Conservation (phyloP, 2,888 invertebrate species). For the Parnassius apollo region DNA sequence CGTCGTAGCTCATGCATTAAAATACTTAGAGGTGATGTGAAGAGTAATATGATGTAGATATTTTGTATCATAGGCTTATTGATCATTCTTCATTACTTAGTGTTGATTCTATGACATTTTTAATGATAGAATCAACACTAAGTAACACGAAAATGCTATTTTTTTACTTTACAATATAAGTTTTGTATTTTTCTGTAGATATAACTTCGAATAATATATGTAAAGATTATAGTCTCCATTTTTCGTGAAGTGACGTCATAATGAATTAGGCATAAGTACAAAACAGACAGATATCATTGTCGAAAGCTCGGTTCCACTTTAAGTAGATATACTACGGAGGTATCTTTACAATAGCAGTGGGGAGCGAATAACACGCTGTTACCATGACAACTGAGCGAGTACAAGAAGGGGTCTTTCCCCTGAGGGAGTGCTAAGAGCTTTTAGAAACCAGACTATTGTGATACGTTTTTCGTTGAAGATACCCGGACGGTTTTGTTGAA, state of each 20-base stretch:
- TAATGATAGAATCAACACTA: too few relatives aligned
- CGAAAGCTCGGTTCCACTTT: conserved; percentile 40
- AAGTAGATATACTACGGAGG: conserved; percentile 44
- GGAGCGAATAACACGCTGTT: conserved; percentile 75
- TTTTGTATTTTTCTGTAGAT: too few relatives aligned
- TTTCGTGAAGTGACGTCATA: conserved; percentile 24
- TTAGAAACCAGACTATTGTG: conserved; percentile 60
- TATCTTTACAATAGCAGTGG: conserved; percentile 57
- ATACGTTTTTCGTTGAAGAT: conserved; percentile 48
- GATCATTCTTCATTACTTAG: too few relatives aligned
- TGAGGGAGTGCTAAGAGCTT: conserved; percentile 54
- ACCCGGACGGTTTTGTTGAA: conserved; percentile 17
- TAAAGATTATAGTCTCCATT: too few relatives aligned
- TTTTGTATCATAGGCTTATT: too few relatives aligned
- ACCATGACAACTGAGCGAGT: conserved; percentile 62
- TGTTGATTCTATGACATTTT: too few relatives aligned
- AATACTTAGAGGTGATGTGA: too few relatives aligned
- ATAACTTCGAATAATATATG: too few relatives aligned
- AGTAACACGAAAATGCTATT: too few relatives aligned
- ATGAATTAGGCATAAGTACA: conserved; percentile 29
- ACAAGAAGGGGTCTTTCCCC: conserved; percentile 62
- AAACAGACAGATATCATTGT: conserved; percentile 37
- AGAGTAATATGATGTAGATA: too few relatives aligned
- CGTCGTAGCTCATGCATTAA: too few relatives aligned
- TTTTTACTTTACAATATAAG: too few relatives aligned